phyloP scores from a whole-genome alignment of 2,888 invertebrate genomes.

The Cerceris ruficornis region DNA sequence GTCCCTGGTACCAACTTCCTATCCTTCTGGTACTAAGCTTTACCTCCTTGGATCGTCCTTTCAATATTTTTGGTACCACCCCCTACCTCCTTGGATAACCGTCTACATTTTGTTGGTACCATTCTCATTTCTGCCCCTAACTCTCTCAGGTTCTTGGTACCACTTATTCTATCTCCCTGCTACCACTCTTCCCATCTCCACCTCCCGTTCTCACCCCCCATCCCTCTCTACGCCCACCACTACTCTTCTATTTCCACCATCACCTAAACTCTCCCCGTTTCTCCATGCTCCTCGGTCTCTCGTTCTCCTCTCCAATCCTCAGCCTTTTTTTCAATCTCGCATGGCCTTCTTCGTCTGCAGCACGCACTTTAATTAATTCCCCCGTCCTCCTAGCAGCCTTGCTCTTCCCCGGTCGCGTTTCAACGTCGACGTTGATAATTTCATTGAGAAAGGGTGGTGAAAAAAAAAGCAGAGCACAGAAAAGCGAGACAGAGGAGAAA shows the following conservation, averaged over 20 bases:
- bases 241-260: constrained; percentile 10
- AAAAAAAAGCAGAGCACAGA: neutral
- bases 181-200: too few species aligned
- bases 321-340: too few species aligned
- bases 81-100: too few species aligned
- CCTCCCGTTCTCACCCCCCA: neutral
- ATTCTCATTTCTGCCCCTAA: too few species aligned
- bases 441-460: constrained; percentile 16
- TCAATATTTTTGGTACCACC: too few species aligned
- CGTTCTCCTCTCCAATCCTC: too few species aligned
- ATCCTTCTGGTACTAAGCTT: too few species aligned
- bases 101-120: too few species aligned
- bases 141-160: too few species aligned
- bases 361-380: constrained; percentile 64
- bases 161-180: too few species aligned
- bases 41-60: too few species aligned
- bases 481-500: constrained; percentile 1
- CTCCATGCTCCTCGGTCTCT: neutral
- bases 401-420: constrained; percentile 30
- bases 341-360: neutral
- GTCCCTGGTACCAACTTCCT: too few species aligned
- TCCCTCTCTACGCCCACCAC: constrained; percentile 20
- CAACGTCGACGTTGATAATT: constrained; percentile 34
- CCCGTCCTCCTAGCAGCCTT: constrained; percentile 34
- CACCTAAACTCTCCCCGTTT: neutral